Evolutionary conservation across 2,113 vertebrate species (phyloP), one percentile per base, ranked within the genome.

Genomic region (Callopanchax toddi): DNA sequence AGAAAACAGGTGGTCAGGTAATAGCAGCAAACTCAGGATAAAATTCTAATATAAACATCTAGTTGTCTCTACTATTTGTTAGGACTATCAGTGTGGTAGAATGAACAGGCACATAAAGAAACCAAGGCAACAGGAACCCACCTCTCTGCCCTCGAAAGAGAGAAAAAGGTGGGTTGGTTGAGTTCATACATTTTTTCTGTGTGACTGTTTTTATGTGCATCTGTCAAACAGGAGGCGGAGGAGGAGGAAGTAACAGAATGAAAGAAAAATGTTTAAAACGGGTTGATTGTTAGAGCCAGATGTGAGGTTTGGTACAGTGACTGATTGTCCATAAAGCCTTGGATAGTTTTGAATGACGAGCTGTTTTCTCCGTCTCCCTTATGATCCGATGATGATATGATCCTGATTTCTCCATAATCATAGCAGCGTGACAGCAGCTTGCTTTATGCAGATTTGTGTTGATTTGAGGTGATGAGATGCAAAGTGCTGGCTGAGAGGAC

Each of bases 21-120:
- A 74, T 34, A 81, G 62, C 57, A 54, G 76, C 81, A 80, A 68
- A 61, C 61, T 53, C 37, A 81, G 10, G 80, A 67, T 63, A 34
- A 71, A 79, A 66, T 15, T 61, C 51, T 68, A 58, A 53, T 17
- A 64, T 40, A 69, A 76, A 52, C 18, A 60, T 60, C 37, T 68
- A 55, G 42, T 63, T 58, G 32, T 71, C 10, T 75, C 60, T 56
- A 67, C 5, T 32, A 26, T 73, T 55, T 72, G 66, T 63, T 67
- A 79, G 52, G 54, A 69, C 73, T 77, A 74, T 70, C 52, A 40
- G 26, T 82, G 56, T 74, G 70, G 54, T 78, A 82, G 71, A 89
- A 81, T 84, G 44, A 79, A 83, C 81, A 89, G 89, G 87, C 89
- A 90, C 86, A 58, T 88, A 72, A 89, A 86, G 84, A 87, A 90